Evolutionary conservation across 2,888 invertebrate genomes (phyloP).

Genomic region (Dioctria linearis): DNA sequence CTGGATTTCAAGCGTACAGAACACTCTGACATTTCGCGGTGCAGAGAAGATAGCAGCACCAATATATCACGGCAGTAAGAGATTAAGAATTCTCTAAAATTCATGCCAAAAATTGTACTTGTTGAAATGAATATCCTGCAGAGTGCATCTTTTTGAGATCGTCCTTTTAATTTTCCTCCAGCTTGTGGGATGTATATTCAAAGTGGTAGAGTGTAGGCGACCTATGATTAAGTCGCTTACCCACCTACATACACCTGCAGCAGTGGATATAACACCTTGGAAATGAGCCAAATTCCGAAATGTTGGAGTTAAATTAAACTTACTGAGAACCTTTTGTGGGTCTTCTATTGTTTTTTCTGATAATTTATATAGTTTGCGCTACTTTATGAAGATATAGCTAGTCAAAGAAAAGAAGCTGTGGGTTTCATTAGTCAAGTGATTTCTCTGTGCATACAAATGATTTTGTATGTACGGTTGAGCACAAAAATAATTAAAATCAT

Average conservation of each 20-base stretch:
- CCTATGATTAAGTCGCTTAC: not conserved
- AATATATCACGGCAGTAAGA: not conserved
- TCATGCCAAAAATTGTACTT: not conserved
- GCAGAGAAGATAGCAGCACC: slow-evolving; percentile 12
- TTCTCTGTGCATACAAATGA: too few species aligned
- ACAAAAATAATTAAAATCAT: too few species aligned
- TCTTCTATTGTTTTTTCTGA: not conserved
- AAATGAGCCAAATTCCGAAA: slow-evolving; percentile 1
- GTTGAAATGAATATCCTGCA: slow-evolving; percentile 20
- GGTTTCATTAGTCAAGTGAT: too few species aligned
- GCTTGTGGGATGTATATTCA: not conserved
- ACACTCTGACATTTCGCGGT: too few species aligned
- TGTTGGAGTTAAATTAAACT: not conserved
- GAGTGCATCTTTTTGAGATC: not conserved
- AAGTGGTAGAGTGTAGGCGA: not conserved
- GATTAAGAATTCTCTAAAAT: too few species aligned
- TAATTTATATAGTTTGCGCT: not conserved
- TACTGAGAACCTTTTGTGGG: not conserved
- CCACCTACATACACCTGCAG: not conserved
- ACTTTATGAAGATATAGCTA: too few species aligned
- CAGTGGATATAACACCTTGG: not conserved
- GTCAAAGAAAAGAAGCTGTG: too few species aligned
- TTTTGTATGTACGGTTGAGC: too few species aligned
- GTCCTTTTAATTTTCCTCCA: too few species aligned
- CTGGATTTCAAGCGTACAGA: not conserved